Base-by-base conservation (phyloP, 2,888 invertebrate species). In the Melolontha melolontha region DNA sequence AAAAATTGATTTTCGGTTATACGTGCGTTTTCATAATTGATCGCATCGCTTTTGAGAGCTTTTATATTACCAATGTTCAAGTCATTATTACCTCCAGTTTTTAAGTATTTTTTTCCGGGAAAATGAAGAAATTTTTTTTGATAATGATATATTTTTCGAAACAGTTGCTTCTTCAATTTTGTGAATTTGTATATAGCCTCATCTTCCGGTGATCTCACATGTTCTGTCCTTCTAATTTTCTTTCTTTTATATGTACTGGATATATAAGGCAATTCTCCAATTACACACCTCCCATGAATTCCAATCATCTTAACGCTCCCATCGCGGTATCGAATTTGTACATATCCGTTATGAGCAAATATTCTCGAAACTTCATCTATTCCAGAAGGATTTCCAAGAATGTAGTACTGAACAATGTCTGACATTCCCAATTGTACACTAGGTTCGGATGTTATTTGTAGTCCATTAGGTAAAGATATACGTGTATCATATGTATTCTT, bases 291-390 rank as follows among this genome's bases (percentile, higher is more conserved):
- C 5, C 69, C 69, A 17, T 69, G 59, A 10, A 54, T 34, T 39
- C 66, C 69, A 11, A 69, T 39, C 62, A 69, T 52, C 27, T 69
- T 69, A 6, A 65, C 47, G 0, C 39, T 57, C 1, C 69, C 69
- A 14, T 69, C 65, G 10, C 44, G 11, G 22, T 69, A 66, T 47
- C 57, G 59, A 5, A 69, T 63, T 51, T 66, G 50, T 16, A 69
- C 54, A 12, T 22, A 54, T 17, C 69, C 69, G 2, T 34, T 34
- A 8, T 47, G 41, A 5, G 59, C 47, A 49, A 59, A 69, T 5
- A 52, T 66, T 12, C 69, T 41, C 7, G 69, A 69, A 5, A 49
- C 27, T 17, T 69, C 69, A 17, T 66, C 29, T 34, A 51, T 16
- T 12, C 62, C 29, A 44, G 52, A 44, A 16, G 52, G 65, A 14